These are phyloP conservation scores for Cantharis nigra DNA, from an alignment of 2,888 invertebrate species.

Conservation along the genomic window DNA sequence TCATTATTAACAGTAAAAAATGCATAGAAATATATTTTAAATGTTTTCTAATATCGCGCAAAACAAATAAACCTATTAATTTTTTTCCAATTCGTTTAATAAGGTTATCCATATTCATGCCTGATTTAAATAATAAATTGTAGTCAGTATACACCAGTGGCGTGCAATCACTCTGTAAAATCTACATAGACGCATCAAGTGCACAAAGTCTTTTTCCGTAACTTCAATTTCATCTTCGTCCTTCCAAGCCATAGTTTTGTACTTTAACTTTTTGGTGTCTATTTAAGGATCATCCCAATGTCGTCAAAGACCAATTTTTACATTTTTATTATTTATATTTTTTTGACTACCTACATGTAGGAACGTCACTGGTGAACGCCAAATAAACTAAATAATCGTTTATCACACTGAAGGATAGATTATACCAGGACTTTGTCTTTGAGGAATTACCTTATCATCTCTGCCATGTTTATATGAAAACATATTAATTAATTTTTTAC, in stretches of 20 bases:
- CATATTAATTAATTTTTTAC: background rate
- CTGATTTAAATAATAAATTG: background rate
- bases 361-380: background rate
- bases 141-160: background rate
- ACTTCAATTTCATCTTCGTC: too few species aligned
- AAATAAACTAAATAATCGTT: background rate
- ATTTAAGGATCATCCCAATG: background rate
- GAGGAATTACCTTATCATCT: background rate
- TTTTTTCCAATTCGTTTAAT: background rate
- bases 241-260: too few species aligned
- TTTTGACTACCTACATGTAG: too few species aligned
- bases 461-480: background rate
- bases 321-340: background rate
- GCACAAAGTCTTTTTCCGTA: too few species aligned
- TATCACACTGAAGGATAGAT: background rate
- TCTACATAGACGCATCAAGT: too few species aligned
- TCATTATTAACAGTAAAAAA: background rate
- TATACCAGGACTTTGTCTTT: background rate
- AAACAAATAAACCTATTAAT: background rate
- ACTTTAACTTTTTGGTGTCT: too few species aligned
- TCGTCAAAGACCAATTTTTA: background rate
- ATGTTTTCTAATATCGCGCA: background rate
- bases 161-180: background rate
- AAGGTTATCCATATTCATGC: background rate
- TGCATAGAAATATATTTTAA: background rate